Conservation (phyloP, 2,888 invertebrate species). For the Celastrina argiolus region DNA sequence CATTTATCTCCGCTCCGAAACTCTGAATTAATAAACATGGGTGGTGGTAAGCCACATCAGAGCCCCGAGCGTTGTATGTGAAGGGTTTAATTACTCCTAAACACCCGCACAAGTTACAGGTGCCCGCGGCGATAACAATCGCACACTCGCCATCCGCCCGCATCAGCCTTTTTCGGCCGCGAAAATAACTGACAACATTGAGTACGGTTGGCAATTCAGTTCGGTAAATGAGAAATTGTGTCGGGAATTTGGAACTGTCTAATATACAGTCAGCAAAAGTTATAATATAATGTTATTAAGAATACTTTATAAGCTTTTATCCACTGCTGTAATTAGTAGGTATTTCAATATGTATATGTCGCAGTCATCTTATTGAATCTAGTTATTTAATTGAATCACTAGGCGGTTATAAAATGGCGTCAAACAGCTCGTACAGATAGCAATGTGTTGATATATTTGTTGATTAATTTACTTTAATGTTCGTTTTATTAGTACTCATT, state of each 20-base stretch:
- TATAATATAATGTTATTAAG: too few relatives aligned
- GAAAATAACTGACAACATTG: background rate
- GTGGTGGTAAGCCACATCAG: conserved; percentile 5
- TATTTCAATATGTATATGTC: too few relatives aligned
- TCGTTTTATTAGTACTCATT: too few relatives aligned
- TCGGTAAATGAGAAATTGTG: background rate
- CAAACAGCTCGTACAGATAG: too few relatives aligned
- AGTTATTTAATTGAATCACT: too few relatives aligned
- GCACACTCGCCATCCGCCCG: background rate
- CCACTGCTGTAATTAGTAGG: too few relatives aligned
- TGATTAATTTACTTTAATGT: too few relatives aligned
- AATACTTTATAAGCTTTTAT: too few relatives aligned
- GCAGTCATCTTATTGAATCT: too few relatives aligned
- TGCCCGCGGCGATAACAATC: conserved; percentile 7
- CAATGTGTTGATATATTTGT: too few relatives aligned
- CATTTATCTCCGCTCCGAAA: background rate
- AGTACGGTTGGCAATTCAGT: background rate
- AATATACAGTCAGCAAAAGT: background rate
- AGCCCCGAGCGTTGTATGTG: background rate
- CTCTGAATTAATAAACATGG: conserved; percentile 4
- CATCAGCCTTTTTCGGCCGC: background rate
- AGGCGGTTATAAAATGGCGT: too few relatives aligned
- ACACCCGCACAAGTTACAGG: background rate
- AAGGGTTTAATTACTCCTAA: background rate
- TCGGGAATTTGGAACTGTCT: background rate